Percentiles rank a stretch among this genome's conserved stretches.
Evolutionary conservation across 2,888 invertebrate genomes (phyloP).

Genomic region (Aporophyla lueneburgensis): DNA sequence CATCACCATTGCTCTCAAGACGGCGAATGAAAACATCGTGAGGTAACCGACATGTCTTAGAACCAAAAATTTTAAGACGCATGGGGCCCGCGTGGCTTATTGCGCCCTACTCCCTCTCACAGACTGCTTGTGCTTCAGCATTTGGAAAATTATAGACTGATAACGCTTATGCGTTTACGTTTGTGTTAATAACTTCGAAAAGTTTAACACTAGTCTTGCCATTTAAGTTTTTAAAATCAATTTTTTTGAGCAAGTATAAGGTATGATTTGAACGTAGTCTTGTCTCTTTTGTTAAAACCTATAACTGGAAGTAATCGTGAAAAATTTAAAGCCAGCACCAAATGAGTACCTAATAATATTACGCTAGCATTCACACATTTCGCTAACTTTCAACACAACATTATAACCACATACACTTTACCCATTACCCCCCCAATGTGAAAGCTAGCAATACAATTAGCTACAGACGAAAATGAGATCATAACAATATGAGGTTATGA

Average conservation of each 20-base stretch:
- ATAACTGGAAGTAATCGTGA: background rate
- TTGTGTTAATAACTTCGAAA: background rate
- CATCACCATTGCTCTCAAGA: too few relatives aligned
- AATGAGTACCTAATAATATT: background rate
- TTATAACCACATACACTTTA: slow-evolving; percentile 27
- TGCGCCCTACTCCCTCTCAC: background rate
- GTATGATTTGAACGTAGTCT: background rate
- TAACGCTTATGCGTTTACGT: background rate
- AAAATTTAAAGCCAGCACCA: background rate
- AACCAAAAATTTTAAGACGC: too few relatives aligned
- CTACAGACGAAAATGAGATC: slow-evolving; percentile 47
- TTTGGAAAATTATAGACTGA: background rate
- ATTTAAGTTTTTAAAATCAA: background rate
- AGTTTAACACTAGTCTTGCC: background rate
- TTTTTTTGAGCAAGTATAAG: background rate
- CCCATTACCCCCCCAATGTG: slow-evolving; percentile 7
- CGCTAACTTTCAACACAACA: slow-evolving; percentile 28
- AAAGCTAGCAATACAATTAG: slow-evolving; percentile 44
- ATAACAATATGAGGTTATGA: slow-evolving; percentile 53
- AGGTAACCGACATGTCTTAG: background rate
- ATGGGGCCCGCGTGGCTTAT: too few relatives aligned
- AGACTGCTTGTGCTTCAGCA: background rate
- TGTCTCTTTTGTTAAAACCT: background rate
- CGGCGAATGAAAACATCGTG: background rate
- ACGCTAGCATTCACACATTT: slow-evolving; percentile 29